Evolutionary conservation across 2,113 vertebrate species (phyloP).

Genomic region (Marcusenius ussheri): DNA sequence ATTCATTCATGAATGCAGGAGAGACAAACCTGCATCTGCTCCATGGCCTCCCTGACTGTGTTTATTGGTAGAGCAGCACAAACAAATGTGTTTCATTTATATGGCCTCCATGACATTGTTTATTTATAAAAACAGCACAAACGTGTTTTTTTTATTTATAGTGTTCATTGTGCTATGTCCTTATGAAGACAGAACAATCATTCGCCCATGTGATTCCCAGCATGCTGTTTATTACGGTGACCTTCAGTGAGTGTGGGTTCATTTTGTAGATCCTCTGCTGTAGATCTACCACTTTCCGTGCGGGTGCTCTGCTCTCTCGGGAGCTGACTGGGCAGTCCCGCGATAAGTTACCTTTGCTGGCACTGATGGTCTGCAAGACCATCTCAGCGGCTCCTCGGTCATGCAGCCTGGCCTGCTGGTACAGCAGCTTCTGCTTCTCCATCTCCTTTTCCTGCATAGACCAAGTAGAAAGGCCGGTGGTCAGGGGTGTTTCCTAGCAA

Average conservation of each 20-base stretch:
- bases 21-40: not conserved
- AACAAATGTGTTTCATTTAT: not conserved
- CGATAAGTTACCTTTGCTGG: conserved; percentile 79
- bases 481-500: not conserved
- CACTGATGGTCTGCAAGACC: conserved; percentile 93
- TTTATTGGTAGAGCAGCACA: not conserved
- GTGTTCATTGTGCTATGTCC: not conserved
- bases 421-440: conserved; percentile 95
- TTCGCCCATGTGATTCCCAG: not conserved
- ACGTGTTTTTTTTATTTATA: not conserved
- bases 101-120: not conserved
- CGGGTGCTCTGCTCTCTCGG: not conserved
- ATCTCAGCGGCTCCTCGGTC: conserved; percentile 90
- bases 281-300: not conserved
- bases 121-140: not conserved
- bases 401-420: conserved; percentile 90
- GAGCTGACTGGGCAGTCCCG: not conserved
- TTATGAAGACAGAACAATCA: not conserved
- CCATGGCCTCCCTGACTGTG: not conserved
- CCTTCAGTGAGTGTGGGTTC: not conserved
- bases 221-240: not conserved
- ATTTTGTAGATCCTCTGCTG: not conserved
- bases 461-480: not conserved
- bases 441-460: conserved; percentile 86
- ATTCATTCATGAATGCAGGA: not conserved